Evolutionary conservation across 2,113 vertebrate species (phyloP), one percentile per base, ranked within the genome.

Genomic region (Cervus canadensis): DNA sequence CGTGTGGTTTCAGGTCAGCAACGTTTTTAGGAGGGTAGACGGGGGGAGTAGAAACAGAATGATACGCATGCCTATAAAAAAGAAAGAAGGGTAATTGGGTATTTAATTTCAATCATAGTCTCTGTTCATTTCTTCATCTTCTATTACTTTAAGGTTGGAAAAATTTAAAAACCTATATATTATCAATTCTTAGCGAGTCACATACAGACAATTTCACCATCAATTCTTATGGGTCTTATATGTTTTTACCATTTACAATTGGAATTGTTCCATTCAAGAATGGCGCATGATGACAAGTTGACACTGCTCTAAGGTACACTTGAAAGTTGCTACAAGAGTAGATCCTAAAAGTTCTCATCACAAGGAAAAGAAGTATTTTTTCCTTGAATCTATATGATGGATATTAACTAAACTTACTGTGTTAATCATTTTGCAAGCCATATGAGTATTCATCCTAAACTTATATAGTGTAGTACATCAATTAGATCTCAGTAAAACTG

Each of bases 31-130:
- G 97, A 59, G 99, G 98, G 94, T 98, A 98, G 82, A 99, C 98
- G 3, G 99, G 98, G n/a, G 99, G 98, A 19, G 99, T 99, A 8
- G 99, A 99, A 57, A 99, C 98, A 36, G 99, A 99, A 92, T 99
- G 99, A 99, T 99, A 99, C 3, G 99, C 98, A 0, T 99, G 99
- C 98, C 99, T 99, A 98, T 36, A 97, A 96, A n/a, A 67, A 96
- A 95, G 94, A 97, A 96, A 87, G 12, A 95, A 93, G 43, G 17
- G 4, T 33, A 60, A 86, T 26, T 87, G 54, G 40, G 40, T 25
- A 74, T 91, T 92, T 91, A 36, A 89, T 76, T 81, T 57, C 25
- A n/a, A 40, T 50, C 48, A 83, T 17, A 74, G n/a, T 94, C 15
- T 36, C 4, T 9, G 11, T 57, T 93, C 7, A 86, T 52, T 87